Evolutionary conservation across 2,888 invertebrate genomes (phyloP).

Genomic region (Ophioninae sp.): DNA sequence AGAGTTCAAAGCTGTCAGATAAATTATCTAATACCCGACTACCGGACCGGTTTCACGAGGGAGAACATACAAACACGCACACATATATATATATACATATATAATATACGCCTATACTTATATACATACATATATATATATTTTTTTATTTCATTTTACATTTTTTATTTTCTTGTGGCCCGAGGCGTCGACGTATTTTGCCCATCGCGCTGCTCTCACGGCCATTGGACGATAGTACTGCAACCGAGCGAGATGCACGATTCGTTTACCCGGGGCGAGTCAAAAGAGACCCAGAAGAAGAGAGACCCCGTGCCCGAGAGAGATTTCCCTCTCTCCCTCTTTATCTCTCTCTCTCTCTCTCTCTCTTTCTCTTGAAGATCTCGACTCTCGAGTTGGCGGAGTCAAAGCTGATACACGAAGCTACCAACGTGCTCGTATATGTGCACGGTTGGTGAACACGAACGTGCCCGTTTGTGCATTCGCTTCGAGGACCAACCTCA

Average conservation of each 20-base stretch:
- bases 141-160: constrained; percentile 2
- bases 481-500: neutral
- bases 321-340: constrained; percentile 18
- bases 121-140: neutral
- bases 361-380: neutral
- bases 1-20: constrained; percentile 72
- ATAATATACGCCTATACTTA: too few relatives aligned
- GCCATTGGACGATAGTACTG: constrained; percentile 50
- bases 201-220: constrained; percentile 51
- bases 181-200: constrained; percentile 61
- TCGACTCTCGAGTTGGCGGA: constrained; percentile 18
- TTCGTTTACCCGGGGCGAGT: constrained; percentile 36
- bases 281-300: constrained; percentile 22
- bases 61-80: neutral
- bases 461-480: neutral
- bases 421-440: neutral
- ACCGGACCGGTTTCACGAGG: constrained; percentile 69
- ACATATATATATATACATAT: neutral
- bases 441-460: neutral
- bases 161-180: constrained; percentile 24
- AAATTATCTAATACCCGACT: constrained; percentile 72
- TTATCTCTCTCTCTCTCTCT: constrained; percentile 8
- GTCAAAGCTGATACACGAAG: neutral
- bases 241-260: constrained; percentile 50
- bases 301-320: constrained; percentile 38